phyloP scores from a whole-genome alignment of 2,113 vertebrate genomes.

The Xyliphius kryptos region DNA sequence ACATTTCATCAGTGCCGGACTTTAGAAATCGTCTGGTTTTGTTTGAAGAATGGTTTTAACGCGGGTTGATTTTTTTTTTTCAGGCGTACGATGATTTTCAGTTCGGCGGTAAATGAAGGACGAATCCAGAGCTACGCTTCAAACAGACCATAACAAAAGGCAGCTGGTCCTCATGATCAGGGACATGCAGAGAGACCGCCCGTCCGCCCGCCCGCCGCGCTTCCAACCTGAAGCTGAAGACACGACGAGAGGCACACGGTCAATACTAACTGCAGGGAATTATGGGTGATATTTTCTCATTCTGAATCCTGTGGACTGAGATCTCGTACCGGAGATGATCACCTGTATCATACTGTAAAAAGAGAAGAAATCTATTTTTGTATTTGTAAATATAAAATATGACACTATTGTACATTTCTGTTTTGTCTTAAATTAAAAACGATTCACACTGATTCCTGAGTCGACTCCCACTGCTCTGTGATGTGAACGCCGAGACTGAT shows the following conservation, averaged over 20 bases:
- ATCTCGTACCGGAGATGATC: slow-evolving; percentile 23
- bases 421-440: too few species aligned
- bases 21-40: background rate
- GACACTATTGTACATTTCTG: slow-evolving; percentile 57
- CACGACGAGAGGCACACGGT: background rate
- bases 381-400: slow-evolving; percentile 53
- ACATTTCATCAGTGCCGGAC: background rate
- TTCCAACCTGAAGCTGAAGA: background rate
- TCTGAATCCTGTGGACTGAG: background rate
- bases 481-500: background rate
- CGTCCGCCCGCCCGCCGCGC: too few species aligned
- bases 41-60: background rate
- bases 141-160: slow-evolving; percentile 16
- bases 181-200: too few species aligned
- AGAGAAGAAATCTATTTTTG: slow-evolving; percentile 54
- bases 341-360: slow-evolving; percentile 63
- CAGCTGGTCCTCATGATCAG: background rate
- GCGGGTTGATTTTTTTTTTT: background rate
- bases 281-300: background rate
- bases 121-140: background rate
- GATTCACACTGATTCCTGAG: too few species aligned
- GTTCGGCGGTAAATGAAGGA: slow-evolving; percentile 56
- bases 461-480: background rate
- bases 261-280: background rate
- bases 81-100: slow-evolving; percentile 70